Percentiles rank a stretch among this genome's conserved stretches.
These are phyloP conservation scores for Margarornis squamiger DNA, from an alignment of 2,797 vertebrate genomes.

Conservation along the genomic window DNA sequence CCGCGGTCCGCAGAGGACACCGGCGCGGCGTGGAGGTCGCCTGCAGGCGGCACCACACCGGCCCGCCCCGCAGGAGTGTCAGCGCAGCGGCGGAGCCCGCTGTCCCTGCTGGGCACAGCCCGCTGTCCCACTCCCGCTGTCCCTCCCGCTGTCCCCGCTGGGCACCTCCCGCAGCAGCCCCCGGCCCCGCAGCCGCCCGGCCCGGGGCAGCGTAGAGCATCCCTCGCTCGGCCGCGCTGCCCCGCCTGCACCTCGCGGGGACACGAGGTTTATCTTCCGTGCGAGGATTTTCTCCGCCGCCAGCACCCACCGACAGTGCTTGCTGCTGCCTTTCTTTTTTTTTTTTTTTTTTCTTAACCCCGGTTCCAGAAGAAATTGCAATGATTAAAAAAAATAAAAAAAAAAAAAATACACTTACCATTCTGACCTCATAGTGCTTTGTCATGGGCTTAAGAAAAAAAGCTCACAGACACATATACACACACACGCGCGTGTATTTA, in stretches of 20 bases:
- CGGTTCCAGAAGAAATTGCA: neutral
- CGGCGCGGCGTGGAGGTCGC: neutral
- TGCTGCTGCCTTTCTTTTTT: neutral
- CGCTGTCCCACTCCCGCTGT: too few relatives aligned
- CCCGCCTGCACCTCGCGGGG: neutral
- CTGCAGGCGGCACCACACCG: neutral
- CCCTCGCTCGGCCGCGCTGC: too few relatives aligned
- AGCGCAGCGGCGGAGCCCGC: too few relatives aligned
- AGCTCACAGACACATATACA: neutral
- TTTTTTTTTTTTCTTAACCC: neutral
- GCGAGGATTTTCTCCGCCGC: neutral
- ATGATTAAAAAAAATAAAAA: neutral
- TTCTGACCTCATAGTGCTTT: conserved; percentile 72
- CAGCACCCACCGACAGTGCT: neutral
- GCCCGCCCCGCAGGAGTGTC: neutral
- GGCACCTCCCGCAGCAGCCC: neutral
- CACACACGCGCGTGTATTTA: neutral
- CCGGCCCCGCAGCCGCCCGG: neutral
- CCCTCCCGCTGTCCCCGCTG: neutral
- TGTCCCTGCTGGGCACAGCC: too few relatives aligned
- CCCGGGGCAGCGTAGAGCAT: too few relatives aligned
- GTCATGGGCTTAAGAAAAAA: conserved; percentile 38
- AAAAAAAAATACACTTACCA: conserved; percentile 71
- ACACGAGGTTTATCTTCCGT: too few relatives aligned
- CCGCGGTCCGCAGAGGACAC: neutral